Conservation (phyloP, 2,113 vertebrate species). For the Pelobates fuscus region DNA sequence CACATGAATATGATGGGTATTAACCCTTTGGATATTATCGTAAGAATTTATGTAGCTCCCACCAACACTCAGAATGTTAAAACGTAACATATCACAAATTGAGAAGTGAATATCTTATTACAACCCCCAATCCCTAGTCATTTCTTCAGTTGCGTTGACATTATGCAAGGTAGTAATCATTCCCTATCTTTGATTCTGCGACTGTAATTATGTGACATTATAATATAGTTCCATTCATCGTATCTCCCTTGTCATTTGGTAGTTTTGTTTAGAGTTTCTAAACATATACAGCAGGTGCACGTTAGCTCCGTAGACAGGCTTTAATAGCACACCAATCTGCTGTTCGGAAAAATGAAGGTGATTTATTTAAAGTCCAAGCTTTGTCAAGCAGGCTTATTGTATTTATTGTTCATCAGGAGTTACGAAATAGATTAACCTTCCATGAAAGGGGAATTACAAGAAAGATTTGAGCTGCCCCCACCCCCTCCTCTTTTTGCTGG, state of each 20-base stretch:
- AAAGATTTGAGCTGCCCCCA: not conserved
- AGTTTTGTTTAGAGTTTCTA: not conserved
- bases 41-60: too few relatives aligned
- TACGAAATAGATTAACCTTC: constrained; percentile 35
- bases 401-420: constrained; percentile 29
- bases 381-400: constrained; percentile 22
- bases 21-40: too few relatives aligned
- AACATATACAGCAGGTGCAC: not conserved
- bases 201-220: not conserved
- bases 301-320: not conserved
- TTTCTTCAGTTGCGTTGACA: too few relatives aligned
- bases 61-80: too few relatives aligned
- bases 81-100: too few relatives aligned
- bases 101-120: too few relatives aligned
- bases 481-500: not conserved
- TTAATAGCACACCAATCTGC: not conserved
- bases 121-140: too few relatives aligned
- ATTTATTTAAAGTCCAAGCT: constrained; percentile 13
- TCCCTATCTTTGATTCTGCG: not conserved
- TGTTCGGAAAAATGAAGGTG: constrained; percentile 10
- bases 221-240: not conserved
- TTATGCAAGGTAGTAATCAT: not conserved
- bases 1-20: too few relatives aligned
- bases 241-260: not conserved
- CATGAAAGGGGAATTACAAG: constrained; percentile 5